Base-by-base conservation (phyloP, 2,113 vertebrate species). In the Bagarius yarrelli region DNA sequence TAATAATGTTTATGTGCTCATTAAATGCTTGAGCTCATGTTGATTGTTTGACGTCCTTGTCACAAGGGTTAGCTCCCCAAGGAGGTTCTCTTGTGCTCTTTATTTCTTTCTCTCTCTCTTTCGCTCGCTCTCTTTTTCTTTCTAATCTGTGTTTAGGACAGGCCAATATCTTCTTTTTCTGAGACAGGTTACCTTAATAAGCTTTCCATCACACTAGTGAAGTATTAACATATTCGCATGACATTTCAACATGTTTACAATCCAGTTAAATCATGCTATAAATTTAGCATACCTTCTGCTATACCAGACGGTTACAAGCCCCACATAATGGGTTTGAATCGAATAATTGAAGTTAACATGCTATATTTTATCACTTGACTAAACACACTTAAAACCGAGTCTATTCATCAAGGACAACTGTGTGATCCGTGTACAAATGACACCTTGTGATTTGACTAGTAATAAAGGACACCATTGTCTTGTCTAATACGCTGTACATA, bases 1-100 rank as follows among this genome's bases (percentile, higher is more conserved):
- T 88, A 86, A 86, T 90, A 87, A 83, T 83, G 83, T 86, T 88
- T 88, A 83, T 86, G 75, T 81, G 70, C 70, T 79, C 75, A 78
- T 86, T 87, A 78, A 87, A 86, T 83, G 76, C 80, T 81, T 50
- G 83, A 61, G 86, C 56, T 81, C 81, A 78, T 60, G 56, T 57
- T 78, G 78, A 88, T 89, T 77, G 83, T 47, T 82, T 73, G 78
- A 81, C 47, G 77, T 53, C 83, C 87, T 84, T 83, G 75, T 84
- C 75, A 69, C 80, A 70, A 81, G 78, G 60, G 67, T 79, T 69
- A 69, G 32, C 82, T 63, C 61, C 50, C 67, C 76, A 83, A 85
- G 82, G 83, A 77, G 82, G 34, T 59, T 71, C 64, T 47, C 57
- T 27, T 23, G 5, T 23, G 19, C 23, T 9, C 56, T 23, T 23